phyloP scores from a whole-genome alignment of 2,888 invertebrate species.

The Clusia tigrina region DNA sequence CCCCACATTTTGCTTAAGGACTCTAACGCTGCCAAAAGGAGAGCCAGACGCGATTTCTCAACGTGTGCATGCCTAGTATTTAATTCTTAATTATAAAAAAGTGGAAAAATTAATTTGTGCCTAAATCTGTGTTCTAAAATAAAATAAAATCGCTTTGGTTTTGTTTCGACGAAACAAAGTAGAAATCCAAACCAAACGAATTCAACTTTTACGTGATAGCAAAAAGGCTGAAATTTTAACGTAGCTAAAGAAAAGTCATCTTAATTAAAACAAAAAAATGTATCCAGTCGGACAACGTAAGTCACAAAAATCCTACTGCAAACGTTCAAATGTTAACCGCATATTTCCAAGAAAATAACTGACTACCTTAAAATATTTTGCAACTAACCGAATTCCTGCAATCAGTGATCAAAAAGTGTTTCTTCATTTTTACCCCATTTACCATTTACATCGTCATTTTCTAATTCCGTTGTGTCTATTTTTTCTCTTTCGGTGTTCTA shows the following conservation, averaged over 20 bases:
- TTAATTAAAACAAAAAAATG: conserved; percentile 64
- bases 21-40: conserved; percentile 16
- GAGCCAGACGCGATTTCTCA: conserved; percentile 1
- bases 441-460: not conserved
- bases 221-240: conserved; percentile 58
- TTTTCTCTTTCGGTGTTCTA: conserved; percentile 34
- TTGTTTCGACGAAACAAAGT: conserved; percentile 38
- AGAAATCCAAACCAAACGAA: conserved; percentile 58
- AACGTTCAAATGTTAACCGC: conserved; percentile 1
- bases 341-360: too few species aligned
- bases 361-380: conserved; percentile 7
- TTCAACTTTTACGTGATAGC: conserved; percentile 60
- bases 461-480: conserved; percentile 1
- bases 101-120: conserved; percentile 53
- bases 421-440: not conserved
- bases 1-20: not conserved
- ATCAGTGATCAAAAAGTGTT: not conserved
- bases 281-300: conserved; percentile 76
- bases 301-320: conserved; percentile 56
- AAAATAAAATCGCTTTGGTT: conserved; percentile 20
- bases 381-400: not conserved
- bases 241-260: conserved; percentile 41
- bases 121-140: conserved; percentile 58
- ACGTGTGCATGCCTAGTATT: conserved; percentile 11
- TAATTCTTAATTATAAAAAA: conserved; percentile 14